Conservation (phyloP, 2,797 vertebrate species). For the Hafferia zeledoni region DNA sequence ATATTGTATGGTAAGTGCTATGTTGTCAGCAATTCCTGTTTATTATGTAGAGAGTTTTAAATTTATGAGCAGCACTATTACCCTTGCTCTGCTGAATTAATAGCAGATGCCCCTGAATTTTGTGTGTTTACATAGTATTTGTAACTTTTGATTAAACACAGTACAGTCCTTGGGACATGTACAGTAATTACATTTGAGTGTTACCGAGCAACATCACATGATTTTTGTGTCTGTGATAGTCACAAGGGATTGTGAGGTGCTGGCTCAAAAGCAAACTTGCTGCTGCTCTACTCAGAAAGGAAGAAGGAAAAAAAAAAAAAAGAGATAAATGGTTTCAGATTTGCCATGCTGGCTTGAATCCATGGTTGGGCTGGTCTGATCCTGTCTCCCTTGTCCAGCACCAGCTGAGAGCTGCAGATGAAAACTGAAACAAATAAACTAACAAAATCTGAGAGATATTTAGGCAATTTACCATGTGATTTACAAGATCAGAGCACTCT, state of each 20-base stretch:
- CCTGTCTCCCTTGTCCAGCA: rapidly evolving
- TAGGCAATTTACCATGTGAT: background rate
- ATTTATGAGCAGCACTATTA: conserved; percentile 32
- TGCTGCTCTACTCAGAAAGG: background rate
- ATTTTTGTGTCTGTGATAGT: conserved; percentile 14
- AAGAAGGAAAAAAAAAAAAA: background rate
- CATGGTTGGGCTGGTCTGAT: background rate
- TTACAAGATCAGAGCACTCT: conserved; percentile 3
- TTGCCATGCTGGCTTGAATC: background rate
- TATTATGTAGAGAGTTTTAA: conserved; percentile 4
- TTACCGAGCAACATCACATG: conserved; percentile 46
- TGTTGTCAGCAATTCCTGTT: conserved; percentile 49
- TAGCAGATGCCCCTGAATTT: conserved; percentile 21
- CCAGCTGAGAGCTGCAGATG: background rate
- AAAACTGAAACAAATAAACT: conserved; percentile 23
- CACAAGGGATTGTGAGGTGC: background rate
- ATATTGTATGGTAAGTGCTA: conserved; percentile 10
- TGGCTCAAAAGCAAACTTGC: conserved; percentile 32
- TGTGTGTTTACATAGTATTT: conserved; percentile 41
- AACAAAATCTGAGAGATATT: conserved; percentile 6
- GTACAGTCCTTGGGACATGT: background rate
- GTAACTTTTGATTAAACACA: conserved; percentile 41
- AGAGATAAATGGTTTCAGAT: background rate
- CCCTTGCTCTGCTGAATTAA: conserved; percentile 21
- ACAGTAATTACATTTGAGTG: background rate